phyloP scores from a whole-genome alignment of 1,140 invertebrate genomes.

The Drosophila rhopaloa region DNA sequence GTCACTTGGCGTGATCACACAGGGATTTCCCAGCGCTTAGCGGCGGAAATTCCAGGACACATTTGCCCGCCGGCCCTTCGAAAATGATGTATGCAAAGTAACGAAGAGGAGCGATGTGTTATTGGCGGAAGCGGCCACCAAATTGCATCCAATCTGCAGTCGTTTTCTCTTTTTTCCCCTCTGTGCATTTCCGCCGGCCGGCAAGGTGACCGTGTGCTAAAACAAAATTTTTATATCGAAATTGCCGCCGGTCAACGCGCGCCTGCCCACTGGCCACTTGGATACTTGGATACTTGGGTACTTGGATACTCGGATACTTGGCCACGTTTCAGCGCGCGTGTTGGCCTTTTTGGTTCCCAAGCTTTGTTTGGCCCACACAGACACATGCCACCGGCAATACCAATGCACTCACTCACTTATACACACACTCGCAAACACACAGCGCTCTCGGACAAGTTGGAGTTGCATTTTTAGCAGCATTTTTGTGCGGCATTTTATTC shows the following conservation, averaged over 20 bases:
- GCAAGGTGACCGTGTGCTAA: slow-evolving; percentile 78
- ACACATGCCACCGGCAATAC: slow-evolving; percentile 16
- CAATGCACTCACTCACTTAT: slow-evolving; percentile 13
- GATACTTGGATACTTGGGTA: neutral
- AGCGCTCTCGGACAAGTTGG: slow-evolving; percentile 59
- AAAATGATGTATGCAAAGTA: slow-evolving; percentile 25
- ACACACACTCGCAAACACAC: neutral
- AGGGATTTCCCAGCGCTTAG: slow-evolving; percentile 60
- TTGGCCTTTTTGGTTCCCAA: slow-evolving; percentile 77
- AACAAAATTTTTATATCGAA: slow-evolving; percentile 67
- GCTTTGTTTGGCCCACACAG: slow-evolving; percentile 66
- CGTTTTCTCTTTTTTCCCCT: slow-evolving; percentile 11
- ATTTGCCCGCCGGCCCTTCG: slow-evolving; percentile 1
- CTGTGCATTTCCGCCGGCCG: slow-evolving; percentile 58
- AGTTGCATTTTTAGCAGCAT: slow-evolving; percentile 82
- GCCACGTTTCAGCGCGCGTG: slow-evolving; percentile 68
- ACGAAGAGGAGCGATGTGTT: slow-evolving; percentile 56
- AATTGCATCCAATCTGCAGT: slow-evolving; percentile 68
- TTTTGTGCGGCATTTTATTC: slow-evolving; percentile 80
- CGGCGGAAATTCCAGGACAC: slow-evolving; percentile 59
- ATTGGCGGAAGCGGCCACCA: slow-evolving; percentile 51
- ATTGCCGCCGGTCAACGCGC: slow-evolving; percentile 61
- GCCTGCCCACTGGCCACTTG: slow-evolving; percentile 60
- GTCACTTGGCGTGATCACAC: slow-evolving; percentile 69
- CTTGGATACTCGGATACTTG: neutral